Conservation (phyloP, 2,113 vertebrate species). For the Austrofundulus limnaeus region DNA sequence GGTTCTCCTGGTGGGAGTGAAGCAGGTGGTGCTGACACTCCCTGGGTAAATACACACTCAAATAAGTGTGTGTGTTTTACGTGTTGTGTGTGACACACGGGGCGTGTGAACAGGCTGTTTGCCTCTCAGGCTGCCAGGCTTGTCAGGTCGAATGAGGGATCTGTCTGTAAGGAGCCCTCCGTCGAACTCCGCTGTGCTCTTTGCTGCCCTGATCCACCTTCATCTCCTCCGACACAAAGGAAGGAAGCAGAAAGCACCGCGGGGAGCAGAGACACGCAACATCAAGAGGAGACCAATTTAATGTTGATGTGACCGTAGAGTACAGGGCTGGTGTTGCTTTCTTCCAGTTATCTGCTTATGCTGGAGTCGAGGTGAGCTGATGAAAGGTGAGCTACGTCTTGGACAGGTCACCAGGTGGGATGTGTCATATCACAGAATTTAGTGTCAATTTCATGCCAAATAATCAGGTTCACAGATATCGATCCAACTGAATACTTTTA, state of each 20-base stretch:
- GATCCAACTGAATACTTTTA: too few species aligned
- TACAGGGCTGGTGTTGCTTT: not conserved
- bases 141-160: slow-evolving; percentile 47
- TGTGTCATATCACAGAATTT: too few species aligned
- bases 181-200: slow-evolving; percentile 38
- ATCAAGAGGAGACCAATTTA: not conserved
- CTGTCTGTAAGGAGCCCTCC: slow-evolving; percentile 22
- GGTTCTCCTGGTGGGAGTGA: not conserved
- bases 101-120: slow-evolving; percentile 36
- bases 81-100: slow-evolving; percentile 15
- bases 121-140: slow-evolving; percentile 25
- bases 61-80: slow-evolving; percentile 8
- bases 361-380: too few species aligned
- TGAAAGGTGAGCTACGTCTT: too few species aligned
- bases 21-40: slow-evolving; percentile 15
- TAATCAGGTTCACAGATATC: too few species aligned
- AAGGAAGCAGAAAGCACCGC: not conserved
- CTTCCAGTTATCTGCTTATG: too few species aligned
- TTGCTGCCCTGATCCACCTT: slow-evolving; percentile 40
- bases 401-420: too few species aligned
- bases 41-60: slow-evolving; percentile 12
- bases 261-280: not conserved
- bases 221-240: slow-evolving; percentile 21
- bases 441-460: too few species aligned
- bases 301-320: not conserved